Percentiles rank a stretch among this genome's conserved stretches.
Conservation (phyloP, 2,113 vertebrate genomes). For the Phalacrocorax brasilianus region DNA sequence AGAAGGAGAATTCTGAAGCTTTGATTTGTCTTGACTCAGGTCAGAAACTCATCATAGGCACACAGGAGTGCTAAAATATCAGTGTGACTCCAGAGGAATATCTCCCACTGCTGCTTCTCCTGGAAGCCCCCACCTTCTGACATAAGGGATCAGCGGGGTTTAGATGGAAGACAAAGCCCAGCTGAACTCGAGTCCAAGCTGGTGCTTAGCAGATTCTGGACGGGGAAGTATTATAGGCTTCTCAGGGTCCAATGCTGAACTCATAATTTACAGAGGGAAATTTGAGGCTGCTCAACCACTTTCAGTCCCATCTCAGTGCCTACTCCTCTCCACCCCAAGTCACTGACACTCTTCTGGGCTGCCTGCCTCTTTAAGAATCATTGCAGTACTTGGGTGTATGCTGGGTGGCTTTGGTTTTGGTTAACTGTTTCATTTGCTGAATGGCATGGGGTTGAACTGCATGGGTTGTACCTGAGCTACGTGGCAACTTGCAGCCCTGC, state of each 20-base stretch:
- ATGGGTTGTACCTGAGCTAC: background rate
- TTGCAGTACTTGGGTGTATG: background rate
- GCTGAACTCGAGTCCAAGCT: rapidly evolving
- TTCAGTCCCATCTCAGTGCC: background rate
- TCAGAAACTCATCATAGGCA: background rate
- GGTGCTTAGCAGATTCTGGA: background rate
- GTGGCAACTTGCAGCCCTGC: background rate
- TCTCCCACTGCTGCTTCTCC: background rate
- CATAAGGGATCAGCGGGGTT: rapidly evolving
- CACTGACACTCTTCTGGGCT: background rate
- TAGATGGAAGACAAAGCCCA: background rate
- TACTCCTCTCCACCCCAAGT: background rate
- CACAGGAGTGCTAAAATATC: rapidly evolving
- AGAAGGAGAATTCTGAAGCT: background rate
- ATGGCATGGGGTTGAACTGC: background rate
- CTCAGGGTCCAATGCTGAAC: rapidly evolving
- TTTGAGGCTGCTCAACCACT: background rate
- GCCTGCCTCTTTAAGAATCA: background rate
- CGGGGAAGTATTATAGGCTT: background rate
- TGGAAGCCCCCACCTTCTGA: background rate
- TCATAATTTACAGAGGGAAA: background rate
- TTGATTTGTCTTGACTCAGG: background rate
- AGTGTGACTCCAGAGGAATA: background rate
- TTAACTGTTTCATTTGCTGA: background rate
- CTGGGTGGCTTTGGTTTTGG: background rate